Evolutionary conservation across 2,797 vertebrate species (phyloP).

Genomic region (Echeneis naucrates): DNA sequence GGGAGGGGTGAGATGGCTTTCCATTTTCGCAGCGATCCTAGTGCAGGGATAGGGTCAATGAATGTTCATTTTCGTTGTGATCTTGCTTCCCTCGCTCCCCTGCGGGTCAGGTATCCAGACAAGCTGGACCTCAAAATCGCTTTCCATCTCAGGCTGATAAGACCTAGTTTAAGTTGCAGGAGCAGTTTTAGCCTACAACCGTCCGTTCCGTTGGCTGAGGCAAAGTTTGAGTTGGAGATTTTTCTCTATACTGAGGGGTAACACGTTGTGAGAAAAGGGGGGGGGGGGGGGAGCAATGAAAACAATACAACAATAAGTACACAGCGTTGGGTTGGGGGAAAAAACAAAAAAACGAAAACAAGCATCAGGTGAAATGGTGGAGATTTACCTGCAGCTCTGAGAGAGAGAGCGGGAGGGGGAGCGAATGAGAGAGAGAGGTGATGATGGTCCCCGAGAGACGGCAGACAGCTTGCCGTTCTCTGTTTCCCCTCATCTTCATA

Average conservation of each 20-base stretch:
- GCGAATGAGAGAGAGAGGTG: slow-evolving; percentile 33
- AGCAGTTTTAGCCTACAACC: neutral
- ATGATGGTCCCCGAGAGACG: slow-evolving; percentile 66
- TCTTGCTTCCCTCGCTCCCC: too few species aligned
- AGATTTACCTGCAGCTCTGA: slow-evolving; percentile 24
- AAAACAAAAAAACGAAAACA: too few species aligned
- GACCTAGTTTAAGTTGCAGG: neutral
- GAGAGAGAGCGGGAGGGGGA: slow-evolving; percentile 2
- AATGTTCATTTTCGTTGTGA: too few species aligned
- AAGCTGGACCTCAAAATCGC: too few species aligned
- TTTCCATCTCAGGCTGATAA: too few species aligned
- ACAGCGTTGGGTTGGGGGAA: neutral
- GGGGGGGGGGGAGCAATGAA: too few species aligned
- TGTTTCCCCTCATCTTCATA: slow-evolving; percentile 81
- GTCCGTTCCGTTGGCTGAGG: neutral
- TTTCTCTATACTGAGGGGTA: neutral
- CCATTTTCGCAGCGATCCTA: too few species aligned
- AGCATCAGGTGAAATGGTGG: neutral
- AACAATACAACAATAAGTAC: neutral
- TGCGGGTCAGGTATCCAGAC: too few species aligned
- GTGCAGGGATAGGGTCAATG: too few species aligned
- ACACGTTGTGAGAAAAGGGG: neutral
- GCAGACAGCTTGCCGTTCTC: slow-evolving; percentile 75
- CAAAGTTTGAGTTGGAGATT: neutral
- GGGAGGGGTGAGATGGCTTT: too few species aligned